A percentile compares a stretch with the other conserved stretches of the same genome.
These are phyloP conservation scores for Tachina grossa DNA, from an alignment of 2,888 invertebrate species.

Conservation along the genomic window DNA sequence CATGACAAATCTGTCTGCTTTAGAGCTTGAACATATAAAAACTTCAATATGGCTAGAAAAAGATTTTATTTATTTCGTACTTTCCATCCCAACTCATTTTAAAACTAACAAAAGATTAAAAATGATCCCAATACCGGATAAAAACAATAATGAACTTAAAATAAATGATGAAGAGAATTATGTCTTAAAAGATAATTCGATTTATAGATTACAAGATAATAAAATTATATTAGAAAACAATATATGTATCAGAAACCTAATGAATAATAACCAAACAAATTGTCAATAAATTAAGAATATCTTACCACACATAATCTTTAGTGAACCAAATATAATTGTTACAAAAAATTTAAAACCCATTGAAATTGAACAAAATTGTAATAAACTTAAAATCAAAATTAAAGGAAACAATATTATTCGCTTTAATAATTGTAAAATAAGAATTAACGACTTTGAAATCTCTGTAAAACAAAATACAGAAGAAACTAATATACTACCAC, in stretches of 20 bases:
- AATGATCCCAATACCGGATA: slow-evolving; percentile 31
- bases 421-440: slow-evolving; percentile 32
- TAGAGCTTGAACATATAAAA: background rate
- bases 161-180: slow-evolving; percentile 24
- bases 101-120: slow-evolving; percentile 33
- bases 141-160: slow-evolving; percentile 22
- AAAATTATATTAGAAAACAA: slow-evolving; percentile 9
- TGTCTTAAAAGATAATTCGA: slow-evolving; percentile 3
- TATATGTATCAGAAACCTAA: slow-evolving; percentile 30
- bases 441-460: slow-evolving; percentile 27
- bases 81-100: slow-evolving; percentile 18
- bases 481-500: background rate
- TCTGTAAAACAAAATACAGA: background rate
- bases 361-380: slow-evolving; percentile 34
- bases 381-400: slow-evolving; percentile 25
- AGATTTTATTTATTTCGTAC: slow-evolving; percentile 34
- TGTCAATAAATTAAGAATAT: slow-evolving; percentile 2
- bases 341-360: slow-evolving; percentile 15
- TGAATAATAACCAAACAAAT: slow-evolving; percentile 37
- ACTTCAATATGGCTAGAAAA: slow-evolving; percentile 25
- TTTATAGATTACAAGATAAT: slow-evolving; percentile 12
- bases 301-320: slow-evolving; percentile 9
- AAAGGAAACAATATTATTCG: slow-evolving; percentile 16
- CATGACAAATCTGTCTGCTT: background rate
- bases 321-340: slow-evolving; percentile 27